These are phyloP conservation scores for Ciconia maguari DNA, from an alignment of 2,113 vertebrate genomes.

Conservation along the genomic window DNA sequence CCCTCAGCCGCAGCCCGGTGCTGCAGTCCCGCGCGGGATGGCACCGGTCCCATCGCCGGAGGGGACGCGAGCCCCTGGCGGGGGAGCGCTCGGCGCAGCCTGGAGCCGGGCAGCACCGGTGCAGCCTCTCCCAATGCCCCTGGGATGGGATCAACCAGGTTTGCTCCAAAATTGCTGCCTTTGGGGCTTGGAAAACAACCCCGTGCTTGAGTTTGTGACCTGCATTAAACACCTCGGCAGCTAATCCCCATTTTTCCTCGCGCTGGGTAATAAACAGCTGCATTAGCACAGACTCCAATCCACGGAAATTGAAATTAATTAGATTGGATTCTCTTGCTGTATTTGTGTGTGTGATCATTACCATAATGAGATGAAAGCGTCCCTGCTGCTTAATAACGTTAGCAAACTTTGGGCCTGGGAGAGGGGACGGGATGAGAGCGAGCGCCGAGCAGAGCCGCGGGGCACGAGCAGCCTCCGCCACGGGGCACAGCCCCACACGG, in stretches of 20 bases:
- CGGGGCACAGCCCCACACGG: rapidly evolving
- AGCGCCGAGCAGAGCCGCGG: rapidly evolving
- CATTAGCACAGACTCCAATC: slow-evolving; percentile 66
- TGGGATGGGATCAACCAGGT: neutral
- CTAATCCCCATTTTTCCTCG: slow-evolving; percentile 50
- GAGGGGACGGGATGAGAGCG: neutral
- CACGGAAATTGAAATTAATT: slow-evolving; percentile 77
- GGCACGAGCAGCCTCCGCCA: neutral
- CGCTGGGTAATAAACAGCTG: slow-evolving; percentile 66
- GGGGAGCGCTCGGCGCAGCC: neutral
- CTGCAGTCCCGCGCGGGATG: rapidly evolving
- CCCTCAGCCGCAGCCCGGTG: neutral
- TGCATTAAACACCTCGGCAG: slow-evolving; percentile 50
- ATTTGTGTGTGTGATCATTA: slow-evolving; percentile 74
- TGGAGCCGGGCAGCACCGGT: rapidly evolving
- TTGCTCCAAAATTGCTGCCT: neutral
- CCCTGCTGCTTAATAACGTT: slow-evolving; percentile 72
- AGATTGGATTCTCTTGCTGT: slow-evolving; percentile 76
- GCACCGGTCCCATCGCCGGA: rapidly evolving
- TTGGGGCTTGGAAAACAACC: slow-evolving; percentile 38
- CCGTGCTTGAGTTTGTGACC: slow-evolving; percentile 44
- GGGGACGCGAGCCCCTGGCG: rapidly evolving
- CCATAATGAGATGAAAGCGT: slow-evolving; percentile 80
- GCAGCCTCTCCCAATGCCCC: neutral
- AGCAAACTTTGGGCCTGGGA: slow-evolving; percentile 51